Conservation (phyloP, 2,797 vertebrate species). For the Glossophaga mutica region DNA sequence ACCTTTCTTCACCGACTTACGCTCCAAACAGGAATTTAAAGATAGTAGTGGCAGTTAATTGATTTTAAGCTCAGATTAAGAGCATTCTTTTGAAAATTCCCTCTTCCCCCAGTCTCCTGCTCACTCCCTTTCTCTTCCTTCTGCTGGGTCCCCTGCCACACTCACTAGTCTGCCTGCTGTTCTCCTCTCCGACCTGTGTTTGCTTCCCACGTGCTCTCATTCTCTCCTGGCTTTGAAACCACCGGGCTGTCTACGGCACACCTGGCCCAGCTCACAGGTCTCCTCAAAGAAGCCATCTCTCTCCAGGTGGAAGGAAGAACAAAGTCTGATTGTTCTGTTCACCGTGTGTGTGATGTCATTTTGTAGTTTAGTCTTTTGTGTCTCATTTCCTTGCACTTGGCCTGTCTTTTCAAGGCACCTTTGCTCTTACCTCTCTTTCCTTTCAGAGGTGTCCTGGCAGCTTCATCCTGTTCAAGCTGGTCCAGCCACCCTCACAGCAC, state of each 20-base stretch:
- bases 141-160: rapidly evolving
- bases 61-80: neutral
- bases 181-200: neutral
- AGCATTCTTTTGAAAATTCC: neutral
- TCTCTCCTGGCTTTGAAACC: neutral
- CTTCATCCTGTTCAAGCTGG: too few species aligned
- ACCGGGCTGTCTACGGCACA: rapidly evolving
- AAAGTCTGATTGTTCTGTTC: neutral
- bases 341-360: neutral
- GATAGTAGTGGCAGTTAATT: neutral
- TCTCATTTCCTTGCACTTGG: neutral
- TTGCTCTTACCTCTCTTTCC: too few species aligned
- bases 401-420: neutral
- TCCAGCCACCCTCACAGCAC: too few species aligned
- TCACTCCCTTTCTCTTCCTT: neutral
- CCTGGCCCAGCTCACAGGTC: neutral
- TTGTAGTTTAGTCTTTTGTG: neutral
- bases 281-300: neutral
- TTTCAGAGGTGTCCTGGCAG: neutral
- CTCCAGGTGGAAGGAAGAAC: neutral
- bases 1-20: neutral
- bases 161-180: neutral
- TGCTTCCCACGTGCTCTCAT: neutral
- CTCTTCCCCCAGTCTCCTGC: neutral
- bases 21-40: neutral